Conservation (phyloP, 64 coral and sea anemone genomes). For the Dendrophyllia cribrosa region DNA sequence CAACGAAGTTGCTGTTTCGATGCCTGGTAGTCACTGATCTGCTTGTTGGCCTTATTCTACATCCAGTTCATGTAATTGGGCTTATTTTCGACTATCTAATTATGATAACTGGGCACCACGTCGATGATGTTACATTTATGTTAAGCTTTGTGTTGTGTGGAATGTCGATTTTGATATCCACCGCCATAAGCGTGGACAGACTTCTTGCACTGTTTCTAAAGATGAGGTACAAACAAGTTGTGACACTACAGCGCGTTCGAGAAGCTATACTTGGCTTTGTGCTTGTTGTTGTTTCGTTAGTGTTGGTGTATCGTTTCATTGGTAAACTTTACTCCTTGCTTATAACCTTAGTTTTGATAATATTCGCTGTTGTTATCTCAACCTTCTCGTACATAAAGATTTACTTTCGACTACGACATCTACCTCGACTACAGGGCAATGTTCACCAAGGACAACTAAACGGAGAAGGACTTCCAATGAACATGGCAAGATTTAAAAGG, state of each 20-base stretch:
- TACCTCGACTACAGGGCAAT: neutral
- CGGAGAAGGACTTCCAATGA: neutral
- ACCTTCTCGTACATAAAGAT: neutral
- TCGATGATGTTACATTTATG: neutral
- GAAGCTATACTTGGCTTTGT: neutral
- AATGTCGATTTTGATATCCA: neutral
- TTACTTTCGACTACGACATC: neutral
- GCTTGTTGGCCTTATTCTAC: neutral
- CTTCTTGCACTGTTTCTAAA: neutral
- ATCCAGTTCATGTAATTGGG: neutral
- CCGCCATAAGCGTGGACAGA: slow-evolving; percentile 4
- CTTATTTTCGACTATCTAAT: neutral
- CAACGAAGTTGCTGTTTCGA: neutral
- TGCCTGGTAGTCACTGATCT: neutral
- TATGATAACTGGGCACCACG: neutral
- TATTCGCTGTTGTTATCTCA: neutral
- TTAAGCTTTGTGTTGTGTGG: neutral
- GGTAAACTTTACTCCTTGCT: neutral
- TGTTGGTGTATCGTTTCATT: neutral
- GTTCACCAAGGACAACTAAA: neutral
- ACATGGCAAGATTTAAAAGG: neutral
- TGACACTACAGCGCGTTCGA: neutral
- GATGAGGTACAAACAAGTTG: neutral
- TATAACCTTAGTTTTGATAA: neutral
- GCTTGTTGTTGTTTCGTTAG: neutral